phyloP scores from a whole-genome alignment of 2,797 vertebrate species.

The Xiphophorus birchmanni region DNA sequence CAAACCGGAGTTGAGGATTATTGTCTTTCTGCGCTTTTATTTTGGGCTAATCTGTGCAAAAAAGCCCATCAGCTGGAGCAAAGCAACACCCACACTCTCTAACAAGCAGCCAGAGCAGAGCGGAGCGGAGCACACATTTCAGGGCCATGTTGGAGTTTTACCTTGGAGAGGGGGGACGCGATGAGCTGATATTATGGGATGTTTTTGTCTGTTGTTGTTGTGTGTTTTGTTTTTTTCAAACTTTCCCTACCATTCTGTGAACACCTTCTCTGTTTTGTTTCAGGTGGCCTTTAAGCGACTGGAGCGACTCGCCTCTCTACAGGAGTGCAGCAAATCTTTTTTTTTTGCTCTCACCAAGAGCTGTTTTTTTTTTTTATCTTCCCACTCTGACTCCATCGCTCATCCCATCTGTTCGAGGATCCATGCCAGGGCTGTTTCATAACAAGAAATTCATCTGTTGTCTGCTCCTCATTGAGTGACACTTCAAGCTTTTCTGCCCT shows the following conservation, averaged over 20 bases:
- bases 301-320: slow-evolving; percentile 42
- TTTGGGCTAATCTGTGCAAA: slow-evolving; percentile 29
- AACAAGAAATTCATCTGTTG: slow-evolving; percentile 41
- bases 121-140: slow-evolving; percentile 22
- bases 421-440: slow-evolving; percentile 60
- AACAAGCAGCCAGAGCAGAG: neutral
- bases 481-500: slow-evolving; percentile 8
- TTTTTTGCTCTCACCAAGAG: slow-evolving; percentile 36
- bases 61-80: slow-evolving; percentile 3
- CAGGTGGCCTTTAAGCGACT: slow-evolving; percentile 53
- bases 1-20: slow-evolving; percentile 45
- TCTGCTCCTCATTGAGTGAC: slow-evolving; percentile 28
- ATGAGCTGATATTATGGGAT: slow-evolving; percentile 22
- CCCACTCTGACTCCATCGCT: slow-evolving; percentile 53
- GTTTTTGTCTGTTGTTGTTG: neutral
- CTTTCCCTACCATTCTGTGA: neutral
- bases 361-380: slow-evolving; percentile 37
- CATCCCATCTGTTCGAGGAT: slow-evolving; percentile 60
- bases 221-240: neutral
- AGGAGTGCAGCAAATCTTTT: slow-evolving; percentile 26
- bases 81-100: neutral
- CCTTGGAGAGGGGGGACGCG: slow-evolving; percentile 9
- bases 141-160: slow-evolving; percentile 26
- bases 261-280: slow-evolving; percentile 28
- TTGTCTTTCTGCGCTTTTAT: slow-evolving; percentile 23